These are phyloP conservation scores for Natator depressus DNA, from an alignment of 2,113 vertebrate species.

Conservation along the genomic window DNA sequence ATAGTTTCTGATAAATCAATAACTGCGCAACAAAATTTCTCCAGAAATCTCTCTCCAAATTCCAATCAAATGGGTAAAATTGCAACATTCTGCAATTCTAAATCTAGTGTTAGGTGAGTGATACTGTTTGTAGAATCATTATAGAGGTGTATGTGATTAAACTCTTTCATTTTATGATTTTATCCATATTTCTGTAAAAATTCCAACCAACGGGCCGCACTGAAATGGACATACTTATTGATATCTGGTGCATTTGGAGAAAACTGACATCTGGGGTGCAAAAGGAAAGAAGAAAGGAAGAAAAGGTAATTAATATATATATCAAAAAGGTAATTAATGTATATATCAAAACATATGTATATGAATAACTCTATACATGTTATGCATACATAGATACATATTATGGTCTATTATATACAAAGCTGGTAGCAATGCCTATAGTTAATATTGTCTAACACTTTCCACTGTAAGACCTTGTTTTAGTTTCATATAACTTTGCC, in stretches of 20 bases:
- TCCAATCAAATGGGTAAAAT: neutral
- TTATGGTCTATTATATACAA: neutral
- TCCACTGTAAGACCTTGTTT: neutral
- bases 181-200: constrained; percentile 4
- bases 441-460: neutral
- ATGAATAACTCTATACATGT: neutral
- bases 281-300: neutral
- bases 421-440: neutral
- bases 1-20: neutral
- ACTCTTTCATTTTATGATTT: neutral
- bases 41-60: neutral
- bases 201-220: neutral
- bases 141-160: neutral
- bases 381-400: neutral
- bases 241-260: neutral
- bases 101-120: neutral
- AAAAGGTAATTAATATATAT: neutral
- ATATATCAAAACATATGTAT: neutral
- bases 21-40: neutral
- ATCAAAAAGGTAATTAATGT: neutral
- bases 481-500: neutral
- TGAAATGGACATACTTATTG: neutral
- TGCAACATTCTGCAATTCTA: neutral
- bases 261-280: neutral
- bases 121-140: neutral